Base-by-base conservation (phyloP, 2,797 vertebrate genomes). In the Esox lucius region DNA sequence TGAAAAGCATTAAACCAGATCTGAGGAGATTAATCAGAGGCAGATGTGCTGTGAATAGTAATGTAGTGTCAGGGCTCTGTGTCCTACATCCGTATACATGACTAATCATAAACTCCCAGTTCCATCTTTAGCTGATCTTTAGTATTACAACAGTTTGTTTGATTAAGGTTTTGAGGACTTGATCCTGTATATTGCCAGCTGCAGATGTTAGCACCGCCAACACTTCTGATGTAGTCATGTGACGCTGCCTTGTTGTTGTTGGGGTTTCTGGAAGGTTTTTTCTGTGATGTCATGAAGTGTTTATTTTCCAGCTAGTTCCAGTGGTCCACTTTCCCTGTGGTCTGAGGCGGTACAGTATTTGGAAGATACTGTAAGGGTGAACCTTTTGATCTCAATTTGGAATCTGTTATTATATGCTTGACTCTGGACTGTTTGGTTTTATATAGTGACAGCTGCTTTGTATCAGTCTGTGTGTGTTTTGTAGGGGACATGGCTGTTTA, bases 11-110 rank as follows among this genome's bases (percentile, higher is more conserved):
- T 8, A 53, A 75, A 59, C 26, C 72, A 13, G 66, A 46, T 59
- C 9, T 24, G 56, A 13, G 56, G 56, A 81, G 81, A 83, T 75
- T 83, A 83, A 75, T 75, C 80, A n/a, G 39, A 78, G 79, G 73
- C 70, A 76, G 78, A 82, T 84, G 77, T 82, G 81, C 76, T 64
- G 6, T 35, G 81, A 80, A 81, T 80, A 83, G 74, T 91, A 87
- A 90, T 90, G 87, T 86, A 71, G 75, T 77, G 73, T 33, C 62
- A 85, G 16, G 19, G 74, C 66, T 39, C 65, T 69, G 48, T 24
- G 48, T 17, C 46, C 73, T 82, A 78, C 76, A 71, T 85, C 87
- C 85, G 76, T 68, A 59, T 35, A 24, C 24, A 83, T n/a, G 82
- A 85, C 81, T 84, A 81, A 82, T 42, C 31, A 53, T 78, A 73